Percentiles rank a stretch among this genome's conserved stretches.
These are phyloP conservation scores for Noctua fimbriata DNA, from an alignment of 2,888 invertebrate species.

Conservation along the genomic window DNA sequence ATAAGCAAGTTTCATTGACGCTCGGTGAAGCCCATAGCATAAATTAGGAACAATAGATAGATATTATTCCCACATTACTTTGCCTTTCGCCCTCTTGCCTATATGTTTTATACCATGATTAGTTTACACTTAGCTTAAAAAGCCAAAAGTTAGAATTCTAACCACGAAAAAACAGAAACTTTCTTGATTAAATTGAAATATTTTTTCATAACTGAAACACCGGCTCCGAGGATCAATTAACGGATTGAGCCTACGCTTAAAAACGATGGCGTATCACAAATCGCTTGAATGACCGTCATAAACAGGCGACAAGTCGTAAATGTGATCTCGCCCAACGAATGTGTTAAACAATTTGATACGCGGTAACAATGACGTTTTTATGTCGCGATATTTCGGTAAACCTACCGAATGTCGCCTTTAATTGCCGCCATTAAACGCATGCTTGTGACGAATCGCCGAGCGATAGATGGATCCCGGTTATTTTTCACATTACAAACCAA, in stretches of 20 bases:
- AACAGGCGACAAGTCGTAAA: conserved; percentile 85
- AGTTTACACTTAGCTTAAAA: conserved; percentile 2
- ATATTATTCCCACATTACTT: not conserved
- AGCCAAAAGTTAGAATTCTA: conserved; percentile 6
- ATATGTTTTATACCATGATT: conserved; percentile 4
- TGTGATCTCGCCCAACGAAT: conserved; percentile 76
- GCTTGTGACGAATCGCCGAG: conserved; percentile 84
- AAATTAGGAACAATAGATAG: conserved; percentile 18
- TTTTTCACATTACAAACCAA: conserved; percentile 64
- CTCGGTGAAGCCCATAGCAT: not conserved
- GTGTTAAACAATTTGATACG: conserved; percentile 89
- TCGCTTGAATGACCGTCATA: conserved; percentile 80
- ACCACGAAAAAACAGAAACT: conserved; percentile 23
- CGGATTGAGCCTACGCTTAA: conserved; percentile 73
- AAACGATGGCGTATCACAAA: conserved; percentile 79
- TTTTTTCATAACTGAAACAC: conserved; percentile 33
- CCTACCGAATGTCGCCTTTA: conserved; percentile 83
- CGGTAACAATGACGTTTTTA: conserved; percentile 86
- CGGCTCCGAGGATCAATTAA: conserved; percentile 65
- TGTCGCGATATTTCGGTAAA: conserved; percentile 87
- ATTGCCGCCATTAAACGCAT: conserved; percentile 87
- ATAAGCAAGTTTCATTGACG: conserved; percentile 17
- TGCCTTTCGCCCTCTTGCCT: not conserved
- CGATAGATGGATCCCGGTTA: conserved; percentile 80
- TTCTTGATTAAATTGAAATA: conserved; percentile 20